Conservation (phyloP, 2,888 invertebrate genomes). For the Synergus laeviventris region DNA sequence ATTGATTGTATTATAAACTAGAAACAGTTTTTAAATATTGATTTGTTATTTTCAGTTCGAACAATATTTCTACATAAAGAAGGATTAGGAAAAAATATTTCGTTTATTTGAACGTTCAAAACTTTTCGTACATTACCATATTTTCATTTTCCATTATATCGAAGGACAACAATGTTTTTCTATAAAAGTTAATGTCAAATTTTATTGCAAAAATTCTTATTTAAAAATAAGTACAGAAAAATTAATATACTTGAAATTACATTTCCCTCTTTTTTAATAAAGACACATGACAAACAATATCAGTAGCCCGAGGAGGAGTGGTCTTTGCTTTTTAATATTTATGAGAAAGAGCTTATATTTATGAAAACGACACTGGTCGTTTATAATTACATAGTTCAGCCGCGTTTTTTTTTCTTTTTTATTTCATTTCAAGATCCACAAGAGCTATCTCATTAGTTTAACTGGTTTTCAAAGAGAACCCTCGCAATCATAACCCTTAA, state of each 20-base stretch:
- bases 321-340: not conserved
- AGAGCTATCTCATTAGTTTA: not conserved
- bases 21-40: no score
- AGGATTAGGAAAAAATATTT: no score
- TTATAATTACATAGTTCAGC: not conserved
- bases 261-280: not conserved
- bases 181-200: no score
- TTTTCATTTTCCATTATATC: not conserved
- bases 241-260: not conserved
- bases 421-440: not conserved
- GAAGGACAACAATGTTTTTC: not conserved
- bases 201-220: not conserved
- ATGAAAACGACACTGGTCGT: not conserved
- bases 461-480: not conserved
- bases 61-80: no score
- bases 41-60: no score
- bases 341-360: not conserved
- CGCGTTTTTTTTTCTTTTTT: not conserved
- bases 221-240: not conserved
- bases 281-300: not conserved
- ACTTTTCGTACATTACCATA: no score
- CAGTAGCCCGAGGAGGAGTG: not conserved
- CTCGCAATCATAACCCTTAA: not conserved
- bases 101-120: no score
- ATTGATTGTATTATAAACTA: no score